Evolutionary conservation across 2,888 invertebrate species (phyloP).

Genomic region (Cosmopolites sordidus): DNA sequence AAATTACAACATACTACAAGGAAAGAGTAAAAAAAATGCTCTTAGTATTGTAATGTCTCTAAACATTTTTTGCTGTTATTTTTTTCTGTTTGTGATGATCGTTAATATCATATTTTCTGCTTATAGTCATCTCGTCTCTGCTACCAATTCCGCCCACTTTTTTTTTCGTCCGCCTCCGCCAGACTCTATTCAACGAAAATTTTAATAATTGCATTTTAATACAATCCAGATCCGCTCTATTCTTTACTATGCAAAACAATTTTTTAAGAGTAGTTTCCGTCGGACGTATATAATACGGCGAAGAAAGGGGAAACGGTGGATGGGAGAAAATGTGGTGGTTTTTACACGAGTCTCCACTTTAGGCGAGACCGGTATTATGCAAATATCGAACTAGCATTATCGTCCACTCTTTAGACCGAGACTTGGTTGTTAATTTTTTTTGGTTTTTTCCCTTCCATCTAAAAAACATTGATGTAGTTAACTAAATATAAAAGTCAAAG

Average conservation of each 20-base stretch:
- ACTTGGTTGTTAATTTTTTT: neutral
- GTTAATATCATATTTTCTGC: too few relatives aligned
- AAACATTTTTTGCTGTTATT: too few relatives aligned
- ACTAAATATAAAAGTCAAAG: too few relatives aligned
- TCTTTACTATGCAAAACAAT: conserved; percentile 9
- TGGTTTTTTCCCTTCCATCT: too few relatives aligned
- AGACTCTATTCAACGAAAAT: neutral
- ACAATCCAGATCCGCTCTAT: conserved; percentile 1
- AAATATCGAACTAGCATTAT: conserved; percentile 7
- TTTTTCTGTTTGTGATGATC: too few relatives aligned
- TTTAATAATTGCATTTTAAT: conserved; percentile 10
- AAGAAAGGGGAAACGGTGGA: conserved; percentile 8
- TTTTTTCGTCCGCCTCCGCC: too few relatives aligned
- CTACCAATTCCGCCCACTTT: too few relatives aligned
- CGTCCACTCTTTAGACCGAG: neutral
- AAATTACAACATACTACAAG: too few relatives aligned
- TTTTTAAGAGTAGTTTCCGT: conserved; percentile 2
- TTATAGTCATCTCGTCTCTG: too few relatives aligned
- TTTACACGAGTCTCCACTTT: conserved; percentile 16
- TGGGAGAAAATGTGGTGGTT: conserved; percentile 12
- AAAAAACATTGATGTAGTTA: too few relatives aligned
- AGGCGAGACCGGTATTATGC: conserved; percentile 11
- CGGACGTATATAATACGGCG: conserved; percentile 6
- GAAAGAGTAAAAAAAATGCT: too few relatives aligned
- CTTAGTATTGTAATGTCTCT: too few relatives aligned